Conservation (phyloP, 2,888 invertebrate species). For the Acronicta leporina region DNA sequence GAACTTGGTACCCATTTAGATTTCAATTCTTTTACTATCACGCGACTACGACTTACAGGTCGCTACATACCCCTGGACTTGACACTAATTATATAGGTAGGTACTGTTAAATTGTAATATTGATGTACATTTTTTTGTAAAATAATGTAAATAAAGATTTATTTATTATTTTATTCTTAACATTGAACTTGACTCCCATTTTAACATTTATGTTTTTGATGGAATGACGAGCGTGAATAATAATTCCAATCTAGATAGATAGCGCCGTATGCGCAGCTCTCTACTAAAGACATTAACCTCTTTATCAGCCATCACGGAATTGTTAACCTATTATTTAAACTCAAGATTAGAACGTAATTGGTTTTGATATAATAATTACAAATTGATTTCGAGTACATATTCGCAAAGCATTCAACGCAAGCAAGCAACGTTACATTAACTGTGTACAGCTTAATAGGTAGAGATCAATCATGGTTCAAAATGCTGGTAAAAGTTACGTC, state of each 20-base stretch:
- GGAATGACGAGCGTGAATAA: conserved; percentile 16
- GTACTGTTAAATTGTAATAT: too few species aligned
- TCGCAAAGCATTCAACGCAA: too few species aligned
- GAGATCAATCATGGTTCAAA: neutral
- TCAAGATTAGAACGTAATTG: conserved; percentile 25
- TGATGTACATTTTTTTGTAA: too few species aligned
- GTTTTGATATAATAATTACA: conserved; percentile 5
- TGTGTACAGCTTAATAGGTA: neutral
- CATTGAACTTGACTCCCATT: too few species aligned
- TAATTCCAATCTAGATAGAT: conserved; percentile 6
- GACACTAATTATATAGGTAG: too few species aligned
- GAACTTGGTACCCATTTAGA: too few species aligned
- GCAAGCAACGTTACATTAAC: neutral
- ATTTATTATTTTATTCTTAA: too few species aligned
- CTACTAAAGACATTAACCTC: conserved; percentile 43
- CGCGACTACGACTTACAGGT: too few species aligned
- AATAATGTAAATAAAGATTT: too few species aligned
- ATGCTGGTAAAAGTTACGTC: neutral
- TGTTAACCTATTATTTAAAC: conserved; percentile 8
- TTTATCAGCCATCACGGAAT: conserved; percentile 19
- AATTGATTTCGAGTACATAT: conserved; percentile 11
- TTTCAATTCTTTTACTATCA: too few species aligned
- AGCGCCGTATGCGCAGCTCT: conserved; percentile 10
- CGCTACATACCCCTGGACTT: too few species aligned
- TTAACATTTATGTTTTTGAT: too few species aligned